A percentile compares a stretch with the other conserved stretches of the same genome.
These are phyloP conservation scores for Glyphotaelius pellucidus DNA, from an alignment of 2,888 invertebrate species.

Conservation along the genomic window DNA sequence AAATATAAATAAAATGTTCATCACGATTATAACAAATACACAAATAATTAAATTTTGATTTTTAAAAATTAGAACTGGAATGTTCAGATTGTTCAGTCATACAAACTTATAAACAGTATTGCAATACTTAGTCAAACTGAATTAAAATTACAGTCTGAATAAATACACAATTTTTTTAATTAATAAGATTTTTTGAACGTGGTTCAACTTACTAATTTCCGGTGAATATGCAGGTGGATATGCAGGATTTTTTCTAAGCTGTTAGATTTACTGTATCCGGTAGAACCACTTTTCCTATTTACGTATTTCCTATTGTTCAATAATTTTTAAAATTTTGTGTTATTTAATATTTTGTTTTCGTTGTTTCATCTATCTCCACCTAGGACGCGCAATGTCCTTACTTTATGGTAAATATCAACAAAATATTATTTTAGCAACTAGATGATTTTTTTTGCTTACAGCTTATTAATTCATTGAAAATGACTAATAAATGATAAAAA, in stretches of 20 bases:
- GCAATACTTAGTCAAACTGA: no score
- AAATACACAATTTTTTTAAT: no score
- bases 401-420: neutral
- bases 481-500: neutral
- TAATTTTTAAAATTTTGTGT: neutral
- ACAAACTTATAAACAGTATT: no score
- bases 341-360: neutral
- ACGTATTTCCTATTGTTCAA: neutral
- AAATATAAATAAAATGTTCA: no score
- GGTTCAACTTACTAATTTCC: neutral
- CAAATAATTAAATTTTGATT: no score
- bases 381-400: neutral
- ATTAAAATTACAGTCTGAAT: no score
- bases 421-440: neutral
- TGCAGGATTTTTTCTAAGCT: neutral
- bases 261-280: neutral
- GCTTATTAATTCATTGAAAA: neutral
- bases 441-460: neutral
- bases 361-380: neutral
- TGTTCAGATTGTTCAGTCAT: no score
- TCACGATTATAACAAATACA: neutral
- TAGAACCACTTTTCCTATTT: neutral
- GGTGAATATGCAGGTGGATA: neutral
- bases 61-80: no score
- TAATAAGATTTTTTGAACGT: no score